A percentile compares a stretch with the other conserved stretches of the same genome.
phyloP scores from a whole-genome alignment of 2,113 vertebrate genomes.

The Callorhinus ursinus region DNA sequence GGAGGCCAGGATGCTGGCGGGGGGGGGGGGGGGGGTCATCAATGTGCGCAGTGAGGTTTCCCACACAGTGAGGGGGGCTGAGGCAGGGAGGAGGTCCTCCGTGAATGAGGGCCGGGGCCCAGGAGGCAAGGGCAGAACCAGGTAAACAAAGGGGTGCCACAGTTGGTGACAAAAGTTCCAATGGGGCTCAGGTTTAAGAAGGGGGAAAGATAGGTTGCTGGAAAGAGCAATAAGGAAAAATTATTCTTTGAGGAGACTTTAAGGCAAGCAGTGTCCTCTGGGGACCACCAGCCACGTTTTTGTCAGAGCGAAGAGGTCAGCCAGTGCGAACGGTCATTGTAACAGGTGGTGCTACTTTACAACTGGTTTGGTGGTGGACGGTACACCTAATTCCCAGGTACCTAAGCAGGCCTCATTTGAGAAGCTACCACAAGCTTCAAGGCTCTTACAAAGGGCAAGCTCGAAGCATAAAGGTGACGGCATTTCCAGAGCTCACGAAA shows the following conservation, averaged over 20 bases:
- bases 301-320: not conserved
- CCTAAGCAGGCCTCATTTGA: not conserved
- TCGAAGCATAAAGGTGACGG: fast-evolving
- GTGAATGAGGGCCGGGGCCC: fast-evolving
- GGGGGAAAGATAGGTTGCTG: not conserved
- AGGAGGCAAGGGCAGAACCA: not conserved
- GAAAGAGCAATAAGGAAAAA: not conserved
- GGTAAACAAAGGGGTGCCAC: too few relatives aligned
- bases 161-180: fast-evolving
- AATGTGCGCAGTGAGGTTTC: not conserved
- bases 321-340: fast-evolving
- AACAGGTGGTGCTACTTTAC: not conserved
- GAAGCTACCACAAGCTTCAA: not conserved
- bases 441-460: not conserved
- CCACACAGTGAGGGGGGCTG: fast-evolving
- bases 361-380: not conserved
- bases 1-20: not conserved
- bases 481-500: not conserved
- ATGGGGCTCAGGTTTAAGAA: not conserved
- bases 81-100: not conserved
- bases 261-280: not conserved
- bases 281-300: not conserved
- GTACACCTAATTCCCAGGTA: not conserved
- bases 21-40: fast-evolving
- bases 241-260: not conserved